Base-by-base conservation (phyloP, 2,113 vertebrate species). In the Sebastes fasciatus region DNA sequence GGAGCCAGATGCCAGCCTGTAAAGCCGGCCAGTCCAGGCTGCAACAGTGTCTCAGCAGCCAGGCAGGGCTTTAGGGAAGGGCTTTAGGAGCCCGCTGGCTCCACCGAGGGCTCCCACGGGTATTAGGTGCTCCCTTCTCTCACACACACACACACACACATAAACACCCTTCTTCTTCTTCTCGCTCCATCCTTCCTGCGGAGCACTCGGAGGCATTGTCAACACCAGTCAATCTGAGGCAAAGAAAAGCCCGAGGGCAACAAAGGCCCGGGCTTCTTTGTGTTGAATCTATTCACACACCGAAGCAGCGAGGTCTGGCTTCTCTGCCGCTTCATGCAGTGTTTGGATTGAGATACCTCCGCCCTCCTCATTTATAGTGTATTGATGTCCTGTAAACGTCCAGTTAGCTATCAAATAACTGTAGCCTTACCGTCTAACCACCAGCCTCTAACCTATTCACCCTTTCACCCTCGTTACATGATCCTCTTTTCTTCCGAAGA, bases 41-140 rank as follows among this genome's bases (percentile, higher is more conserved):
- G 79, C 57, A 83, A 79, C 86, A 71, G 80, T 80, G 82, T 84
- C 73, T 82, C 79, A 63, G 75, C 58, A 66, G 88, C 81, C 80
- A 86, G 69, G 62, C 79, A 23, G 26, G 14, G 86, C 80, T 86
- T 85, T 84, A 70, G 69, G 58, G 26, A 70, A 23, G 65, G 51
- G 63, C 45, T 77, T 74, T 71, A 79, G 87, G 55, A 85, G 71
- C 67, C 66, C 17, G 21, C 61, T 84, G 88, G 81, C 89, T 91
- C 79, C 45, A 13, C 78, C 23, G 52, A 64, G 83, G 61, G 83
- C 82, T 94, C 93, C 94, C 93, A 94, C 91, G 90, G 88, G 91
- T 93, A 92, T 94, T 94, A 92, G 91, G 83, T 89, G 84, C 87
- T 91, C 46, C 60, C 26, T 68, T 45, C 70, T 61, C 63, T 42